phyloP scores from a whole-genome alignment of 2,888 invertebrate genomes.

The Philereme transversata region DNA sequence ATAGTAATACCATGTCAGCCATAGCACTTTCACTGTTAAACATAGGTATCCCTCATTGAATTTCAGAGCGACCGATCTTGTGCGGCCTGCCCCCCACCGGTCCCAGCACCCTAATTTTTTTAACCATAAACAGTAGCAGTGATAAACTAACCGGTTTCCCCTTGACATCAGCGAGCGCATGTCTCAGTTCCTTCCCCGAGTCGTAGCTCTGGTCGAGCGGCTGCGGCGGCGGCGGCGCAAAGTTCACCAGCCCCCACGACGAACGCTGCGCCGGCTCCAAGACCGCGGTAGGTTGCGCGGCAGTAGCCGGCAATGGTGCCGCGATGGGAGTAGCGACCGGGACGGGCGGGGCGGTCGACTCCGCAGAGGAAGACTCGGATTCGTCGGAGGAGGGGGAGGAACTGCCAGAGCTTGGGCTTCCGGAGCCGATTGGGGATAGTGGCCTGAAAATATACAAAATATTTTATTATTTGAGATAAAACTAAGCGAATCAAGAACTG shows the following conservation, averaged over 20 bases:
- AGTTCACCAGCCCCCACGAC: slow-evolving; percentile 78
- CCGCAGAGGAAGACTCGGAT: slow-evolving; percentile 84
- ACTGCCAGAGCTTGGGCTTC: slow-evolving; percentile 78
- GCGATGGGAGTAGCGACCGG: slow-evolving; percentile 57
- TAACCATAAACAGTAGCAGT: not conserved
- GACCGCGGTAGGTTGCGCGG: slow-evolving; percentile 47
- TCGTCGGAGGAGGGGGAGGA: slow-evolving; percentile 60
- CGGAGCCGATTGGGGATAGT: slow-evolving; percentile 75
- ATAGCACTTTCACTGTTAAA: too few relatives aligned
- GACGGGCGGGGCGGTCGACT: slow-evolving; percentile 85
- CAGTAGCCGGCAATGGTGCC: slow-evolving; percentile 43
- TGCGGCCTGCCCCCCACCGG: too few relatives aligned
- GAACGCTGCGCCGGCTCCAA: slow-evolving; percentile 66
- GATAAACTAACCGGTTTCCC: slow-evolving; percentile 68
- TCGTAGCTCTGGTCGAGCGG: slow-evolving; percentile 75
- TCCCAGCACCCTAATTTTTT: too few relatives aligned
- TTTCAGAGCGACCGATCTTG: too few relatives aligned
- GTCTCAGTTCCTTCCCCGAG: slow-evolving; percentile 81
- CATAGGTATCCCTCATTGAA: too few relatives aligned
- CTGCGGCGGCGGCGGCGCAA: slow-evolving; percentile 67
- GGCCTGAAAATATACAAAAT: slow-evolving; percentile 55
- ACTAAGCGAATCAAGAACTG: not conserved
- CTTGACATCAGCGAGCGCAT: slow-evolving; percentile 81
- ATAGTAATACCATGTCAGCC: too few relatives aligned
- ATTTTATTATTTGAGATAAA: not conserved